Percentiles rank a stretch among this genome's conserved stretches.
phyloP scores from a whole-genome alignment of 2,113 vertebrate species.

The Sialia sialis region DNA sequence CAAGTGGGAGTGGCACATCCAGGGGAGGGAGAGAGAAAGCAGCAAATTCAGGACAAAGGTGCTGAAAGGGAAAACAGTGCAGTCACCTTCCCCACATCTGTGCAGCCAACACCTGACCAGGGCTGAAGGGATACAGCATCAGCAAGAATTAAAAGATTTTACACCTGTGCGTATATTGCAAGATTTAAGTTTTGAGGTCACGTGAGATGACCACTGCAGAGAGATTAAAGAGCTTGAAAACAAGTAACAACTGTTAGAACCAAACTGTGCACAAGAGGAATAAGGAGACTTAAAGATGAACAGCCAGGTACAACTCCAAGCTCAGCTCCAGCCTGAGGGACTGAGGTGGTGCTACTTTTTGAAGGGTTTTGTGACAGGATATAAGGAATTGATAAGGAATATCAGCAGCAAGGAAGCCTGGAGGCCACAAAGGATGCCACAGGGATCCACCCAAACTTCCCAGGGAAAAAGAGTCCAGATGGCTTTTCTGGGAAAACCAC shows the following conservation, averaged over 20 bases:
- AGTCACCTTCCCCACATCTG: background rate
- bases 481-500: background rate
- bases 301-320: fast-evolving
- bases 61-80: background rate
- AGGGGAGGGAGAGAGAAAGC: background rate
- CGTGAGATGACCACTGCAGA: background rate
- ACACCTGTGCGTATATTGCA: fast-evolving
- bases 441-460: background rate
- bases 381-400: background rate
- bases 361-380: background rate
- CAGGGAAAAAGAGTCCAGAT: background rate
- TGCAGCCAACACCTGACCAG: background rate
- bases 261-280: background rate
- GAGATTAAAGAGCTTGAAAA: background rate
- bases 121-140: background rate
- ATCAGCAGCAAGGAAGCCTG: background rate
- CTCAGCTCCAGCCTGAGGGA: background rate
- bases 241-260: background rate
- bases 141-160: background rate
- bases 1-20: background rate
- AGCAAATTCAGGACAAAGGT: background rate
- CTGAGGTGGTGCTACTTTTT: background rate
- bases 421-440: background rate
- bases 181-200: background rate
- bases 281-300: background rate